Evolutionary conservation across 1,140 invertebrate species (phyloP).

Genomic region (Drosophila repletoides): DNA sequence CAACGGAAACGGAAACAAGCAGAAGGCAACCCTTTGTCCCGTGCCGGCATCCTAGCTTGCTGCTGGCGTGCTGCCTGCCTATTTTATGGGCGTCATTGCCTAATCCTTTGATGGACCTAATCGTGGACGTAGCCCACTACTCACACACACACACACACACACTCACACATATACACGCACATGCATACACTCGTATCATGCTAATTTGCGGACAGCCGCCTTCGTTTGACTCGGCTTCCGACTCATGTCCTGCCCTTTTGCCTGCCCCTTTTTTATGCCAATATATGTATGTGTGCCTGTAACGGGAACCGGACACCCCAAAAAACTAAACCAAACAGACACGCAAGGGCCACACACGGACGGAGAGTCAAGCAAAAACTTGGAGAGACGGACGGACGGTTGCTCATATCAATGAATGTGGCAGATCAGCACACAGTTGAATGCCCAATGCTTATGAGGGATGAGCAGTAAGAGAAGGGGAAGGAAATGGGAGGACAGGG

Average conservation of each 20-base stretch:
- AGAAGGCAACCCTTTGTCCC: constrained; percentile 14
- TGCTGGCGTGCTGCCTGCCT: constrained; percentile 34
- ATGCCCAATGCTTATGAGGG: constrained; percentile 53
- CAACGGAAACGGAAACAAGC: neutral
- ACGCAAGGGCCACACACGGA: neutral
- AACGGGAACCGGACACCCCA: constrained; percentile 72
- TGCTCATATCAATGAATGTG: constrained; percentile 51
- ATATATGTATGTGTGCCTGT: constrained; percentile 3
- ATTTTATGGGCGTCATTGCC: constrained; percentile 50
- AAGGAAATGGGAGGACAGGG: neutral
- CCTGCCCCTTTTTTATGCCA: neutral
- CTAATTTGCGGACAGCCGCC: constrained; percentile 78
- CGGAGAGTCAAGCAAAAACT: neutral
- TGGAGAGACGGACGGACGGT: constrained; percentile 1
- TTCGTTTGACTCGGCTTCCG: constrained; percentile 77
- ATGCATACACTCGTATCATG: constrained; percentile 51
- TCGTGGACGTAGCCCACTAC: constrained; percentile 45
- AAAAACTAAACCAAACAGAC: constrained; percentile 60
- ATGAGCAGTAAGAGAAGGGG: neutral
- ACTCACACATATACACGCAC: neutral
- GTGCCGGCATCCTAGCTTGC: neutral
- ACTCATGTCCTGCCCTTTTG: constrained; percentile 38
- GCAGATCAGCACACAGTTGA: constrained; percentile 22
- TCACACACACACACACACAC: constrained; percentile 13
- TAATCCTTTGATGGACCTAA: constrained; percentile 80